Evolutionary conservation across 2,797 vertebrate genomes (phyloP).

Genomic region (Serranus cabrilla): DNA sequence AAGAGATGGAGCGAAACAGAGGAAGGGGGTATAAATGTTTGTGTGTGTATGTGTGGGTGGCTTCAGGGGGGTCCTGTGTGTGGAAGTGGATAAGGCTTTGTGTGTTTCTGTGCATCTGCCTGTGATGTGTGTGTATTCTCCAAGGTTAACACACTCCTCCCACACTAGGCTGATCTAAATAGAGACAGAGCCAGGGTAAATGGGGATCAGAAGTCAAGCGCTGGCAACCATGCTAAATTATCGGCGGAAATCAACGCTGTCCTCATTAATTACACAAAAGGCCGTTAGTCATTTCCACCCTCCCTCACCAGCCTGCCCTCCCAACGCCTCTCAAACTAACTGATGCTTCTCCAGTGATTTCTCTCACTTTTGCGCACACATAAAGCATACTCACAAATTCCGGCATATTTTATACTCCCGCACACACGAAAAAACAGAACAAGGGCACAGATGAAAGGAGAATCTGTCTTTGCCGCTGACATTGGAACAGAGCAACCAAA

Average conservation of each 20-base stretch:
- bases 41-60: constrained; percentile 72
- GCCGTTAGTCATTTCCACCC: constrained; percentile 83
- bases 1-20: constrained; percentile 69
- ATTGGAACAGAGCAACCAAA: constrained; percentile 84
- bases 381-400: constrained; percentile 56
- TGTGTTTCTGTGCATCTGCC: constrained; percentile 75
- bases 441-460: constrained; percentile 85
- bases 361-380: constrained; percentile 62
- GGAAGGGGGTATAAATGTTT: constrained; percentile 80
- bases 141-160: constrained; percentile 87
- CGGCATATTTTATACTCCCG: constrained; percentile 65
- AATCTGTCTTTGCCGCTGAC: constrained; percentile 87
- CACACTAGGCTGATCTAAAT: constrained; percentile 84
- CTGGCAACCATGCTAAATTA: constrained; percentile 87
- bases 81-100: constrained; percentile 76
- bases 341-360: constrained; percentile 74
- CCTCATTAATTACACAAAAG: constrained; percentile 89
- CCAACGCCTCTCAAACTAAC: constrained; percentile 77
- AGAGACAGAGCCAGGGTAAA: constrained; percentile 85
- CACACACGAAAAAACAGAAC: constrained; percentile 67
- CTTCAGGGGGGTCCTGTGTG: constrained; percentile 74
- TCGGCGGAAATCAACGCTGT: constrained; percentile 87
- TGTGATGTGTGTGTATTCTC: constrained; percentile 78
- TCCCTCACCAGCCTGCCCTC: constrained; percentile 62
- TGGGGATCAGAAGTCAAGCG: constrained; percentile 87